Conservation (phyloP, 2,113 vertebrate genomes). For the Anhinga anhinga region DNA sequence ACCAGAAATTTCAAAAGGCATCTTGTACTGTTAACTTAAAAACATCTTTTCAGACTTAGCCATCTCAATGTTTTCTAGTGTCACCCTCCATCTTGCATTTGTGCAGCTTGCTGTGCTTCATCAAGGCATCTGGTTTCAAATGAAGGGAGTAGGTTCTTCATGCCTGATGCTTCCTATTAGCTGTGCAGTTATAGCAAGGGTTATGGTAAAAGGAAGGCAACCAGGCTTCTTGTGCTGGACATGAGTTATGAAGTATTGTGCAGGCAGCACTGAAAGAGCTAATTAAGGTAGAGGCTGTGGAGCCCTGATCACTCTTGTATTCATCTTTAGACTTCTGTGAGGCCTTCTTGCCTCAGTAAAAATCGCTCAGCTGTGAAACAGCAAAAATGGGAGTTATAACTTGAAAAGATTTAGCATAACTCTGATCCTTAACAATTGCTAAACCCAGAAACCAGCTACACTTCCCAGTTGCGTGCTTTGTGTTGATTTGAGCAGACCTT, state of each 20-base stretch:
- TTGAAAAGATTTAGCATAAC: background rate
- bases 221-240: background rate
- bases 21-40: background rate
- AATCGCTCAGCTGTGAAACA: background rate
- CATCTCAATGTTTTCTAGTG: background rate
- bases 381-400: background rate
- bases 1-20: background rate
- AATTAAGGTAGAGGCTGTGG: background rate
- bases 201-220: background rate
- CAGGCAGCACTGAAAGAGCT: background rate
- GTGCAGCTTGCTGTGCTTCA: background rate
- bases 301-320: background rate
- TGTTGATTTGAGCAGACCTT: background rate
- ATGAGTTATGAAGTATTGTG: background rate
- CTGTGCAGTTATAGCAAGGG: background rate
- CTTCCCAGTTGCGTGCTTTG: background rate
- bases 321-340: background rate
- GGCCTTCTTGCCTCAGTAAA: background rate
- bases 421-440: background rate
- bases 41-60: background rate
- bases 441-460: background rate
- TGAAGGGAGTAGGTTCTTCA: background rate
- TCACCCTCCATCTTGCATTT: background rate
- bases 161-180: background rate
- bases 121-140: background rate